Evolutionary conservation across 2,888 invertebrate species (phyloP).

Genomic region (Pollenia amentaria): DNA sequence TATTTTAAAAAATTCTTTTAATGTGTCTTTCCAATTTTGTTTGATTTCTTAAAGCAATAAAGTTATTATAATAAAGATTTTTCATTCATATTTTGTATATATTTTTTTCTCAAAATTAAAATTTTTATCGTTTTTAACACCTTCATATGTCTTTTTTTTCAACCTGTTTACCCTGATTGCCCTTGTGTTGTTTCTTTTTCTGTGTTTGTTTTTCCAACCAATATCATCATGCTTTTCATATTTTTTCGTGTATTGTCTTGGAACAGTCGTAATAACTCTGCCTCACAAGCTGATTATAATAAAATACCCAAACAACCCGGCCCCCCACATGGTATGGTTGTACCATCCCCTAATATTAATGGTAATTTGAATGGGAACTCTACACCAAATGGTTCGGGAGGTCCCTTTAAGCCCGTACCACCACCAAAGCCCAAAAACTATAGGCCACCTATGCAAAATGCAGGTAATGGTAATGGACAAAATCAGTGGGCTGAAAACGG

Average conservation of each 20-base stretch:
- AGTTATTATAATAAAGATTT: not conserved
- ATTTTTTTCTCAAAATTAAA: conserved; percentile 1
- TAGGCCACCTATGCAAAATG: conserved; percentile 88
- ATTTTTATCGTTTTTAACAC: not conserved
- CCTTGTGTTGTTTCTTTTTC: conserved; percentile 56
- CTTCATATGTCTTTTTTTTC: conserved; percentile 63
- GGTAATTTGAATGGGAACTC: conserved; percentile 77
- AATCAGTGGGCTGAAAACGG: conserved; percentile 85
- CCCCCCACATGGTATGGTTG: conserved; percentile 79
- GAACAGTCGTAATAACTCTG: conserved; percentile 87
- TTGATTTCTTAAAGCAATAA: conserved; percentile 31
- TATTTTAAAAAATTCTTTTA: not conserved
- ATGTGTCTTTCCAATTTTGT: not conserved
- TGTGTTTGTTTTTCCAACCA: conserved; percentile 10
- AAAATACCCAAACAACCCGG: conserved; percentile 84
- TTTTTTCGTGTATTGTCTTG: conserved; percentile 31
- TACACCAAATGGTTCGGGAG: conserved; percentile 82
- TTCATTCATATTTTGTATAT: conserved; percentile 20
- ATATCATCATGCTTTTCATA: conserved; percentile 70
- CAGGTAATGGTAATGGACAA: conserved; percentile 78
- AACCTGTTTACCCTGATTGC: conserved; percentile 63
- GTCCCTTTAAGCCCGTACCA: conserved; percentile 93
- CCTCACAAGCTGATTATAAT: conserved; percentile 87
- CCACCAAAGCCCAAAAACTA: conserved; percentile 97
- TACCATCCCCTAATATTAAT: conserved; percentile 80